Evolutionary conservation across 2,113 vertebrate genomes (phyloP).

Genomic region (Chascanopsetta lugubris): DNA sequence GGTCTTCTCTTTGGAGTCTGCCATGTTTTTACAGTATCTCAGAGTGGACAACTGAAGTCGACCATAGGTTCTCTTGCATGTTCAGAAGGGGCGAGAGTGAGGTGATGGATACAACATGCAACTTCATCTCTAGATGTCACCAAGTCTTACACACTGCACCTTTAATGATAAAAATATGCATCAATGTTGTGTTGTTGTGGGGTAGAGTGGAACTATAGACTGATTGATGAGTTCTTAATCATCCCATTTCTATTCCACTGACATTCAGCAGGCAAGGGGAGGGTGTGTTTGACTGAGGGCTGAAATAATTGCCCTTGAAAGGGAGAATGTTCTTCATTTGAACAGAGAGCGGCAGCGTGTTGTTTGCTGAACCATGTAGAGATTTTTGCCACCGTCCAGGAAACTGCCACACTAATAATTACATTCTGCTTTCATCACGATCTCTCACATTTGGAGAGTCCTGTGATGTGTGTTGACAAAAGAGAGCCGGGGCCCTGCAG

Average conservation of each 20-base stretch:
- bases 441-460: constrained; percentile 68
- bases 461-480: constrained; percentile 63
- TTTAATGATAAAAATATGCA: not conserved
- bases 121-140: too few relatives aligned
- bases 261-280: constrained; percentile 42
- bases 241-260: constrained; percentile 27
- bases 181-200: constrained; percentile 9
- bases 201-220: not conserved
- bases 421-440: constrained; percentile 75
- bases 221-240: constrained; percentile 34
- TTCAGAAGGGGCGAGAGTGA: too few relatives aligned
- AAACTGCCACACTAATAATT: constrained; percentile 76
- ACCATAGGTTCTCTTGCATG: too few relatives aligned
- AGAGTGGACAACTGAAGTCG: too few relatives aligned
- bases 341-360: constrained; percentile 44
- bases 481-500: constrained; percentile 50
- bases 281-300: constrained; percentile 63
- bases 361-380: constrained; percentile 73
- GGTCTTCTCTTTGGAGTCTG: too few relatives aligned
- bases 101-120: too few relatives aligned
- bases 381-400: constrained; percentile 65
- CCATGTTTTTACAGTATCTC: too few relatives aligned
- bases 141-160: too few relatives aligned
- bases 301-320: constrained; percentile 75
- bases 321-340: constrained; percentile 64